phyloP scores from a whole-genome alignment of 2,888 invertebrate genomes.

The Standfussiana lucernea region DNA sequence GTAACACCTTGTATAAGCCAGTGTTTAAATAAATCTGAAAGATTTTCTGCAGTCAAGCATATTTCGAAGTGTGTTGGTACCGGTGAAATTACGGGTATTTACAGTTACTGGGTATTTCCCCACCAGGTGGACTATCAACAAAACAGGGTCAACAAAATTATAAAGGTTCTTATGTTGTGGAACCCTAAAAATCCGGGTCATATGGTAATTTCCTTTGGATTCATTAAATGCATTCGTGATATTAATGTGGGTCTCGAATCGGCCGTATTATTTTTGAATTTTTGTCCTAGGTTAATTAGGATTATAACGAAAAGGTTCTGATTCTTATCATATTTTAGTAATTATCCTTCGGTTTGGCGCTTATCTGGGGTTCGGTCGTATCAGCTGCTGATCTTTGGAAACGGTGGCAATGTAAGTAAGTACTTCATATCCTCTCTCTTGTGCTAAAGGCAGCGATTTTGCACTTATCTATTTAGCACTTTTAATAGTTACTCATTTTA shows the following conservation, averaged over 20 bases:
- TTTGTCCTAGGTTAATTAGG: constrained; percentile 53
- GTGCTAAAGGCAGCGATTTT: too few species aligned
- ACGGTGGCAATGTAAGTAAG: constrained; percentile 5
- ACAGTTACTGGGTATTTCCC: neutral
- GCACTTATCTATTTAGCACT: too few species aligned
- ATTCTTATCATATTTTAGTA: constrained; percentile 60
- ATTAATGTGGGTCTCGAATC: constrained; percentile 56
- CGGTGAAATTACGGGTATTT: neutral
- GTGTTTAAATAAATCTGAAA: neutral
- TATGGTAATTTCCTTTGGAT: constrained; percentile 58
- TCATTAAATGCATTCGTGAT: constrained; percentile 59
- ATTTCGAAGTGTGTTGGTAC: neutral
- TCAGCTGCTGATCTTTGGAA: constrained; percentile 43
- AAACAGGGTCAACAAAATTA: constrained; percentile 9
- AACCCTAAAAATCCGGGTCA: constrained; percentile 52
- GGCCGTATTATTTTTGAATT: constrained; percentile 47
- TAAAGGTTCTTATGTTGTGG: neutral
- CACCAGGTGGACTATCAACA: neutral
- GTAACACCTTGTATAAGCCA: neutral
- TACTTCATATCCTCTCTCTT: constrained; percentile 3
- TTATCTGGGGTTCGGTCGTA: constrained; percentile 52
- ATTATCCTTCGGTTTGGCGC: constrained; percentile 41
- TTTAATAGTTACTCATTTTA: neutral
- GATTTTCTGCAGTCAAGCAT: neutral
- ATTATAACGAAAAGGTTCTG: constrained; percentile 40